These are phyloP conservation scores for Spizella passerina DNA, from an alignment of 2,797 vertebrate genomes.

Conservation along the genomic window DNA sequence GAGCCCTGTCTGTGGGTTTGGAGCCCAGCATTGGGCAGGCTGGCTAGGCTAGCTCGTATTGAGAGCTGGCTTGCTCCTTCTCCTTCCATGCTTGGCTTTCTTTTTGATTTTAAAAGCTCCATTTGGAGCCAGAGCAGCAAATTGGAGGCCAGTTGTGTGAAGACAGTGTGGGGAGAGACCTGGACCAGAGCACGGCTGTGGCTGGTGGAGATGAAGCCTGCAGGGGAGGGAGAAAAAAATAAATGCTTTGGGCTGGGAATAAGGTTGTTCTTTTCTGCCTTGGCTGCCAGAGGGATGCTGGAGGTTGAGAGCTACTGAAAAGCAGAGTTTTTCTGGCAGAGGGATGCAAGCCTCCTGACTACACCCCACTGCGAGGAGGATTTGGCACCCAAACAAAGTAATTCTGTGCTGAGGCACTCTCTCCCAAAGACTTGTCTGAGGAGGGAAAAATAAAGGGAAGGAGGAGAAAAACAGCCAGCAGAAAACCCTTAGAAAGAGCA, in stretches of 20 bases:
- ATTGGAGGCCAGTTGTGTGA: background rate
- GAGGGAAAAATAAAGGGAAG: background rate
- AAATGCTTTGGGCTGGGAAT: background rate
- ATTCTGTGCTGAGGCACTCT: background rate
- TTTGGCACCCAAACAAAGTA: conserved; percentile 44
- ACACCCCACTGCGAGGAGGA: background rate
- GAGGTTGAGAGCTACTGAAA: conserved; percentile 1
- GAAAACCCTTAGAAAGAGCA: background rate
- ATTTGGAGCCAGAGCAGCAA: background rate
- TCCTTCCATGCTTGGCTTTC: background rate
- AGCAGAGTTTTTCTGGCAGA: conserved; percentile 5
- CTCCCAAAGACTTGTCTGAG: background rate
- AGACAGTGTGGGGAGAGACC: background rate
- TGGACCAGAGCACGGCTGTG: background rate
- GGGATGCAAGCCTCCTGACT: background rate
- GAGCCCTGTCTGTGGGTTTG: rapidly evolving
- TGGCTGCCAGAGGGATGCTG: background rate
- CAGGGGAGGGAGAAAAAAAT: background rate
- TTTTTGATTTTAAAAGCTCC: background rate
- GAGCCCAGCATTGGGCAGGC: background rate
- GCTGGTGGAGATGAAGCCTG: background rate
- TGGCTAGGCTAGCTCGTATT: background rate
- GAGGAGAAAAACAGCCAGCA: background rate
- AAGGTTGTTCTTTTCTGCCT: background rate
- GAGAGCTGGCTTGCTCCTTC: background rate